phyloP scores from a whole-genome alignment of 2,888 invertebrate genomes.

The Cephonodes hylas region DNA sequence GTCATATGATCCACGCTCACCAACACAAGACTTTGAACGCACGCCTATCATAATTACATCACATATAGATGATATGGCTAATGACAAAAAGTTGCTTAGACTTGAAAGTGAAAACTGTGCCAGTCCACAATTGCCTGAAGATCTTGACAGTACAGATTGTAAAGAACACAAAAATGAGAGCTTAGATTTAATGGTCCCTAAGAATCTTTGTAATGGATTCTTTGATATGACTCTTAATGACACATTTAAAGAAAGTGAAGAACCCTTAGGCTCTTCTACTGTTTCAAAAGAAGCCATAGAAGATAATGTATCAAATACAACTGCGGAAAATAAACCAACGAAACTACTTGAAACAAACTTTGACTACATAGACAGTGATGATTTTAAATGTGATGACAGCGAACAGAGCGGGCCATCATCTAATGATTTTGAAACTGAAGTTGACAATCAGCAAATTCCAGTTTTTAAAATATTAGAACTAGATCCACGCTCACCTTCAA shows the following conservation, averaged over 20 bases:
- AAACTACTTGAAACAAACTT: conserved; percentile 82
- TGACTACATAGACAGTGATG: conserved; percentile 75
- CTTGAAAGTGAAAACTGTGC: conserved; percentile 40
- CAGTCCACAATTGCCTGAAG: conserved; percentile 49
- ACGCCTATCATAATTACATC: conserved; percentile 77
- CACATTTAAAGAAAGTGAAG: conserved; percentile 56
- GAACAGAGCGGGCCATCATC: conserved; percentile 26
- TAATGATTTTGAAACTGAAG: conserved; percentile 19
- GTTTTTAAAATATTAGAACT: conserved; percentile 55
- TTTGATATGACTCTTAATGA: conserved; percentile 62
- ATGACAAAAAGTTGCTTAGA: conserved; percentile 38
- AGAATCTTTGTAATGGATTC: conserved; percentile 66
- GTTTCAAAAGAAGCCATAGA: conserved; percentile 66
- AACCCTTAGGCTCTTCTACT: conserved; percentile 67
- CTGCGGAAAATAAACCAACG: conserved; percentile 54
- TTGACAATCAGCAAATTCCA: conserved; percentile 34
- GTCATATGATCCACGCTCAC: conserved; percentile 81
- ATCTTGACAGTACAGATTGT: conserved; percentile 36
- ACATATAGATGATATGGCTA: conserved; percentile 39
- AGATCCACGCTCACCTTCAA: conserved; percentile 75
- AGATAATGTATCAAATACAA: conserved; percentile 49
- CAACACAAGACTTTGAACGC: conserved; percentile 80
- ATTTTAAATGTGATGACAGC: conserved; percentile 48
- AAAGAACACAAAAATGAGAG: conserved; percentile 45
- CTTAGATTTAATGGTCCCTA: conserved; percentile 57